Evolutionary conservation across 2,113 vertebrate species (phyloP).

Genomic region (Psittacara wagleri): DNA sequence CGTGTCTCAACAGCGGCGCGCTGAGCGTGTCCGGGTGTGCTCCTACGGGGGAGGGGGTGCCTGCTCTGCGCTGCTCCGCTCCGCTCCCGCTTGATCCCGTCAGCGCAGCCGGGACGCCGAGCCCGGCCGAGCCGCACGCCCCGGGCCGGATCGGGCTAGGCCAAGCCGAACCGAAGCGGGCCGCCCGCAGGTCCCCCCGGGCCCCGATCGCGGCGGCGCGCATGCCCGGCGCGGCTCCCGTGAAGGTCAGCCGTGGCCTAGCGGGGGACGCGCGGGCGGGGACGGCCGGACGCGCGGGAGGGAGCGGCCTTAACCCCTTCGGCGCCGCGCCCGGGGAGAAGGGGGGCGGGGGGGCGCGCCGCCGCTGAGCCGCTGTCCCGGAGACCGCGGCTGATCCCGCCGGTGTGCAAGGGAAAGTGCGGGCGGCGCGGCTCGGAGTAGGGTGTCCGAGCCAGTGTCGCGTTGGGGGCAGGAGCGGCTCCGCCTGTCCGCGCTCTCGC

Average conservation of each 20-base stretch:
- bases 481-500: too few relatives aligned
- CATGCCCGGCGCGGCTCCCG: slow-evolving; percentile 60
- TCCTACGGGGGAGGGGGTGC: too few relatives aligned
- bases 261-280: slow-evolving; percentile 10
- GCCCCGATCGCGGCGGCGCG: not conserved
- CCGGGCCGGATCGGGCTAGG: too few relatives aligned
- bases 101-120: too few relatives aligned
- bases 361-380: not conserved
- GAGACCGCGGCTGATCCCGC: not conserved
- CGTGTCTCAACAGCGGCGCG: too few relatives aligned
- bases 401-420: not conserved
- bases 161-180: too few relatives aligned
- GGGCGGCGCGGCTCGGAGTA: not conserved
- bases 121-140: too few relatives aligned
- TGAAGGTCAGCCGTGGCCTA: slow-evolving; percentile 74
- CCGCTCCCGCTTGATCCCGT: too few relatives aligned
- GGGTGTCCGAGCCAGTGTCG: not conserved
- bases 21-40: too few relatives aligned
- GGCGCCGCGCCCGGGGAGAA: not conserved
- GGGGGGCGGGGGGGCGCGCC: too few relatives aligned
- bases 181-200: not conserved
- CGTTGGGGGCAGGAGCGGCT: not conserved
- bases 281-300: not conserved
- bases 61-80: too few relatives aligned
- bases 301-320: slow-evolving; percentile 64